A percentile compares a stretch with the other conserved stretches of the same genome.
These are phyloP conservation scores for Cataglyphis rosenhaueri DNA, from an alignment of 2,888 invertebrate species.

Conservation along the genomic window DNA sequence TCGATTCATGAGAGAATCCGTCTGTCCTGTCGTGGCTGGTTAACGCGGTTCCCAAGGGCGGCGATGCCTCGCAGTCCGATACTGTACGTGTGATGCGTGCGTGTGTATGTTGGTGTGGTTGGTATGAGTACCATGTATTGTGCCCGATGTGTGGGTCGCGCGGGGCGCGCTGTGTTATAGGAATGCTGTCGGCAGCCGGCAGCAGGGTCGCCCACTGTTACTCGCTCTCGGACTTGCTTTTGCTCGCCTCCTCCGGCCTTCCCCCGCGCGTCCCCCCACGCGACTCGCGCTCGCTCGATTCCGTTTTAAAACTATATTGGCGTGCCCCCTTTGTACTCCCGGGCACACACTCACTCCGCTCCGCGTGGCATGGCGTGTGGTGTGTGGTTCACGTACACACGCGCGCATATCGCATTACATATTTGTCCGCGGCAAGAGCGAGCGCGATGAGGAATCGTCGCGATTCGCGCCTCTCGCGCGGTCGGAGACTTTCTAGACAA, in stretches of 20 bases:
- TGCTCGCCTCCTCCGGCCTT: conserved; percentile 73
- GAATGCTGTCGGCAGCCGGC: conserved; percentile 81
- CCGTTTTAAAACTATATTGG: conserved; percentile 75
- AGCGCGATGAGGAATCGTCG: conserved; percentile 63
- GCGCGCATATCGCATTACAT: conserved; percentile 72
- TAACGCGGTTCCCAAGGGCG: conserved; percentile 65
- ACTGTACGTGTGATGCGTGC: conserved; percentile 57
- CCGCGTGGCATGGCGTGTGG: conserved; percentile 24
- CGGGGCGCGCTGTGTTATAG: conserved; percentile 78
- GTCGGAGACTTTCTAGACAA: conserved; percentile 65
- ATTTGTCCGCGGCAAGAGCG: conserved; percentile 73
- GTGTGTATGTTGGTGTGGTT: conserved; percentile 36
- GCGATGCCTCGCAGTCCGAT: conserved; percentile 65
- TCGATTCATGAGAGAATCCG: conserved; percentile 60
- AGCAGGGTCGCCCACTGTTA: conserved; percentile 81
- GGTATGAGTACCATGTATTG: conserved; percentile 63
- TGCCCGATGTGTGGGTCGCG: conserved; percentile 74
- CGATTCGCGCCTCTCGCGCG: conserved; percentile 66
- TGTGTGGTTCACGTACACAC: conserved; percentile 7
- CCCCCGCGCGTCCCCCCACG: conserved; percentile 58
- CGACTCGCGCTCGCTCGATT: conserved; percentile 68
- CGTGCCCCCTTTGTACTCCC: conserved; percentile 74
- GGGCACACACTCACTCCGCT: conserved; percentile 55
- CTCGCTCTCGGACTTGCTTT: conserved; percentile 75
- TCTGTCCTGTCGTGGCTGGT: conserved; percentile 61